phyloP scores from a whole-genome alignment of 2,113 vertebrate species.

The Atrichornis clamosus region DNA sequence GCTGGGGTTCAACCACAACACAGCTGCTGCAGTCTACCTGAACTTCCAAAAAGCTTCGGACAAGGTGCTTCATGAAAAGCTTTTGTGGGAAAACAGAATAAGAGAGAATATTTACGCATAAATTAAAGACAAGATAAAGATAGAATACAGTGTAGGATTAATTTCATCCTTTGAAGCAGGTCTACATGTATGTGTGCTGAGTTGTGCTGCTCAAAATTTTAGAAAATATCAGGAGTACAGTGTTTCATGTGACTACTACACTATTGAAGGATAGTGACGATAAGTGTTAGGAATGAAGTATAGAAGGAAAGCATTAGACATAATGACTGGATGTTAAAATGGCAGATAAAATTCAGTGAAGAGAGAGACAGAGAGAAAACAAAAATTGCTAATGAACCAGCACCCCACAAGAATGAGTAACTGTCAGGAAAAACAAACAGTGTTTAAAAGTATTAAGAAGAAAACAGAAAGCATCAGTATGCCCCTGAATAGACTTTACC shows the following conservation, averaged over 20 bases:
- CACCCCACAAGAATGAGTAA: background rate
- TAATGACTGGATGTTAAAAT: background rate
- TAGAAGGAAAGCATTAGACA: background rate
- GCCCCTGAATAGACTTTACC: background rate
- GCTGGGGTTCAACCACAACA: background rate
- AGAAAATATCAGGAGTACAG: background rate
- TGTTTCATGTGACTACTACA: background rate
- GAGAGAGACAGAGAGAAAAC: background rate
- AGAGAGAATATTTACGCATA: background rate
- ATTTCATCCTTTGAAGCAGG: background rate
- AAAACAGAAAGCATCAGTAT: background rate
- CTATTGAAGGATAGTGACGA: background rate
- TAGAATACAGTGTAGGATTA: background rate
- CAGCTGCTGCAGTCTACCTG: background rate
- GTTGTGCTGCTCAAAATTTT: background rate
- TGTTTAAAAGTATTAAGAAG: background rate
- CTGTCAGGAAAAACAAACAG: background rate
- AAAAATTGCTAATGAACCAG: background rate
- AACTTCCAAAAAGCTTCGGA: background rate
- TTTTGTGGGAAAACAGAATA: background rate
- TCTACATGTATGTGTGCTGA: background rate
- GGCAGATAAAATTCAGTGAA: background rate
- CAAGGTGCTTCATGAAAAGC: background rate
- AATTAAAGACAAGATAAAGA: background rate
- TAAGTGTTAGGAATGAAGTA: background rate